Base-by-base conservation (phyloP, 1,140 invertebrate genomes). In the Drosophila pseudoananassae region DNA sequence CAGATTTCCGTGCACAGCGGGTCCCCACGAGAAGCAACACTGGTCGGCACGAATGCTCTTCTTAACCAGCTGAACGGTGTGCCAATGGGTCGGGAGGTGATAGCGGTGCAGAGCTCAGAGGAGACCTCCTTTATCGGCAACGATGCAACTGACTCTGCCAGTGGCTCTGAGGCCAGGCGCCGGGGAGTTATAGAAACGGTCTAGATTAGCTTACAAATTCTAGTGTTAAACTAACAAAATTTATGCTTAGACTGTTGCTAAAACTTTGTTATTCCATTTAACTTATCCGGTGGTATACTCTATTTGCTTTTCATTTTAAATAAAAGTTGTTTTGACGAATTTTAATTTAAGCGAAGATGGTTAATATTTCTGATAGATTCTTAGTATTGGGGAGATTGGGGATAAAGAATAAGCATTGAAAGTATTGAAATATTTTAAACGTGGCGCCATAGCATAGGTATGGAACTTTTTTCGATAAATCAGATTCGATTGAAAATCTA, bases 91-190 rank as follows among this genome's bases (percentile, higher is more conserved):
- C 78, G 82, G 20, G 91, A 91, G 47, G 78, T 87, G 12, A 15
- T 76, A 23, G 63, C 78, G 10, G 60, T 53, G 7, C 76, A 71
- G 29, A 93, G 93, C 49, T 96, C 95, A 0, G 95, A 95, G 83
- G 95, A 96, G 85, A 96, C 95, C 1, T 96, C 95, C 1, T 96
- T 96, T 80, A 96, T 95, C 40, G 94, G 94, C 3, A 90, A 92
- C 10, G 92, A 93, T 38, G 45, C 6, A 15, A 89, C 77, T 6
- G 61, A 50, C 4, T 10, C 49, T 9, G 57, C 36, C 1, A 56
- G 51, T n/a, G 54, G 50, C 4, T 20, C 55, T 0, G 71, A 83
- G 0, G 50, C 17, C 20, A 89, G 71, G 74, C 93, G 93, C 50
- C 94, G 94, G 77, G 81, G 73, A 25, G 92, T 93, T 66, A 93